A percentile compares a stretch with the other conserved stretches of the same genome.
Evolutionary conservation across 2,113 vertebrate species (phyloP).

Genomic region (Dasypus novemcinctus): DNA sequence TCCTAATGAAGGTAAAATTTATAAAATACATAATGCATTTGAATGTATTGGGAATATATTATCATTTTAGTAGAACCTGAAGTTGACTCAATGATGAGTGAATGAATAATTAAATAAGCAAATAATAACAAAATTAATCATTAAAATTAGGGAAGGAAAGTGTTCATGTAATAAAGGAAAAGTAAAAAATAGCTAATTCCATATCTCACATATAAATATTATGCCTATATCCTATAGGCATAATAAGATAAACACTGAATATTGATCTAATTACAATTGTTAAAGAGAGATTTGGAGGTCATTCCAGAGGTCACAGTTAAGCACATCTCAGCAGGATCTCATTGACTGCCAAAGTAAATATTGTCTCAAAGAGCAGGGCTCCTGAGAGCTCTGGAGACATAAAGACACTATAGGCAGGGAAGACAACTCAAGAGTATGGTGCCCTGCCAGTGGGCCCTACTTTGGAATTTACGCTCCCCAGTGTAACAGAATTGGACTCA

Average conservation of each 20-base stretch:
- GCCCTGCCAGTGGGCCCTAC: no score
- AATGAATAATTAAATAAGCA: neutral
- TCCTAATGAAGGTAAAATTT: neutral
- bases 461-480: no score
- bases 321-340: no score
- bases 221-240: neutral
- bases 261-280: neutral
- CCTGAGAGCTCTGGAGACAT: no score
- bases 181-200: neutral
- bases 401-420: no score
- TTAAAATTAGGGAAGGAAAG: neutral
- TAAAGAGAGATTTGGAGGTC: neutral
- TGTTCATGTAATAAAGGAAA: neutral
- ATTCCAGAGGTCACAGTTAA: no score
- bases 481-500: no score
- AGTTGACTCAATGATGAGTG: neutral
- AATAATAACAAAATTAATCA: neutral
- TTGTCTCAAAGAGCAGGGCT: no score
- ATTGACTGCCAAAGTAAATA: no score
- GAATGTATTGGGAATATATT: neutral
- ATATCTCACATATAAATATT: neutral
- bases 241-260: neutral
- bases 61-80: neutral
- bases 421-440: no score
- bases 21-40: neutral